Conservation (phyloP, 2,113 vertebrate genomes). For the Myodes glareolus region DNA sequence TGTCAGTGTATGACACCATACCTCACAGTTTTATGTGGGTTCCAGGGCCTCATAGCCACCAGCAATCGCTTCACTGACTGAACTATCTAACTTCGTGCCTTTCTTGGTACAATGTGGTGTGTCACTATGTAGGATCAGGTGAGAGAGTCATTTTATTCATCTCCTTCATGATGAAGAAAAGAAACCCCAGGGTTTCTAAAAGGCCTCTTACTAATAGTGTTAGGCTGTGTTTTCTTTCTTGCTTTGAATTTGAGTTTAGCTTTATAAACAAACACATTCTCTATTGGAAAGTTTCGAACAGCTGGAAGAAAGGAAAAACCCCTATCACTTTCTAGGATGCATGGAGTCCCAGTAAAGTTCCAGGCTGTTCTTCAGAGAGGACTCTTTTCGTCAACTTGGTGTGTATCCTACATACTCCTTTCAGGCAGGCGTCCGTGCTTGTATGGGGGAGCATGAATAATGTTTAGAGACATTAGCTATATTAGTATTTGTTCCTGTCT, state of each 20-base stretch:
- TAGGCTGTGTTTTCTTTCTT: not conserved
- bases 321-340: not conserved
- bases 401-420: not conserved
- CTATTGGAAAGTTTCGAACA: not conserved
- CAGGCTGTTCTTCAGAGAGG: not conserved
- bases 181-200: not conserved
- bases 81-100: not conserved
- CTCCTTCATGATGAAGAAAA: not conserved
- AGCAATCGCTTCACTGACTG: not conserved
- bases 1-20: not conserved
- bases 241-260: not conserved
- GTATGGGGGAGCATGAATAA: not conserved
- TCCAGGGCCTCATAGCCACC: not conserved
- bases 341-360: not conserved
- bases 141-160: not conserved
- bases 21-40: not conserved
- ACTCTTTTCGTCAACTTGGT: not conserved
- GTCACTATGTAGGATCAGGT: accelerated
- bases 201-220: not conserved
- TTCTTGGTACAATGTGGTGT: not conserved
- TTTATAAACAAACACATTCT: not conserved
- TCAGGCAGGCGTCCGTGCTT: not conserved
- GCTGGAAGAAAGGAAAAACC: not conserved
- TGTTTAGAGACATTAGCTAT: not conserved
- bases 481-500: not conserved